These are phyloP conservation scores for Cephus pulcher DNA, from an alignment of 2,888 invertebrate species.

Conservation along the genomic window DNA sequence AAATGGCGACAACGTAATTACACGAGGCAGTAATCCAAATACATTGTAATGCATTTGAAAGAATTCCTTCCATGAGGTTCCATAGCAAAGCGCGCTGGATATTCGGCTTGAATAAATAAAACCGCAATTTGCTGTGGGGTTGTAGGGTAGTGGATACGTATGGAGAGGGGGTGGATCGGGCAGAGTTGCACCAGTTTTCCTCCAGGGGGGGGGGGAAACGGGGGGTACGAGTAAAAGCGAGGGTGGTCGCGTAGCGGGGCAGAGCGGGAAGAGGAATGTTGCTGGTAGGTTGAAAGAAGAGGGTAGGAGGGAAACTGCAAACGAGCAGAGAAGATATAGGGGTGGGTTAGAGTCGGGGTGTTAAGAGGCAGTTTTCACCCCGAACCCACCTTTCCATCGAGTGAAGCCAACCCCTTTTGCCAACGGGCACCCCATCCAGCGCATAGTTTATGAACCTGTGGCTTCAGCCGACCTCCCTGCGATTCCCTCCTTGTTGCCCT, in stretches of 20 bases:
- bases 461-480: slow-evolving; percentile 35
- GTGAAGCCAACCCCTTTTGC: slow-evolving; percentile 32
- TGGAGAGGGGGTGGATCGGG: background rate
- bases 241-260: background rate
- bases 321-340: slow-evolving; percentile 39
- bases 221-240: background rate
- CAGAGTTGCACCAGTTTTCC: background rate
- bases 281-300: slow-evolving; percentile 27
- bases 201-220: background rate
- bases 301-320: slow-evolving; percentile 36
- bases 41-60: background rate
- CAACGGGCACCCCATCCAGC: slow-evolving; percentile 37
- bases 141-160: background rate
- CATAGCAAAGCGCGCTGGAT: slow-evolving; percentile 7
- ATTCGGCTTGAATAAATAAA: slow-evolving; percentile 18
- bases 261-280: slow-evolving; percentile 17
- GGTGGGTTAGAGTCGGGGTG: slow-evolving; percentile 30
- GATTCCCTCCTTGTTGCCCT: background rate
- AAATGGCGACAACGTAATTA: background rate
- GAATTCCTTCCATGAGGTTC: background rate
- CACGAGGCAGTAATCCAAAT: background rate
- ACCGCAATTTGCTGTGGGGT: slow-evolving; percentile 15
- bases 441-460: slow-evolving; percentile 55
- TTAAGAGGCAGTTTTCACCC: slow-evolving; percentile 49
- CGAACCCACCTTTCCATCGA: slow-evolving; percentile 33